Evolutionary conservation across 1,140 invertebrate genomes (phyloP).

Genomic region (Drosophila kikkawai): DNA sequence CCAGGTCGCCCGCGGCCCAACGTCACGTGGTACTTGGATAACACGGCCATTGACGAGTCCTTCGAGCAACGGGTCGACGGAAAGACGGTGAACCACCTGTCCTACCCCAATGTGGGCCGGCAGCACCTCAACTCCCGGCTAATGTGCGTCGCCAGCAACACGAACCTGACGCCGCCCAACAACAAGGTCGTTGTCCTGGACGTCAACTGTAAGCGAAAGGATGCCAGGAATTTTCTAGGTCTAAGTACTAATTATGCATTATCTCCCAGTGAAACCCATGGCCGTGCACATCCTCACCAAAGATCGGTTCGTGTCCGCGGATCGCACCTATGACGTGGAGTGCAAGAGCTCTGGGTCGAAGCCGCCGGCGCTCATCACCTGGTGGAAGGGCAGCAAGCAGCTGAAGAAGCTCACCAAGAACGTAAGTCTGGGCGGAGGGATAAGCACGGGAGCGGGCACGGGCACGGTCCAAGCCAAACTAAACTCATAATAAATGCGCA

Average conservation of each 20-base stretch:
- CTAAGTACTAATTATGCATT: neutral
- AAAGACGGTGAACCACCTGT: constrained; percentile 91
- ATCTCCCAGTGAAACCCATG: constrained; percentile 91
- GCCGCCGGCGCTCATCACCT: constrained; percentile 93
- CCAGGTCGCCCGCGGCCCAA: constrained; percentile 91
- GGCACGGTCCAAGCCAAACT: constrained; percentile 1
- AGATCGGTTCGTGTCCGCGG: constrained; percentile 91
- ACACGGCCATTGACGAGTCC: constrained; percentile 92
- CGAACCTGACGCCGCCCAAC: constrained; percentile 91
- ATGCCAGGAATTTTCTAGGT: neutral
- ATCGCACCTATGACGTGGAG: constrained; percentile 92
- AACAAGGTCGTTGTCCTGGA: constrained; percentile 92
- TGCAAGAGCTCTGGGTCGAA: constrained; percentile 93
- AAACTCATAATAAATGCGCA: constrained; percentile 49
- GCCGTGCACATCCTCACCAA: constrained; percentile 92
- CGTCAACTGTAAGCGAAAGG: constrained; percentile 93
- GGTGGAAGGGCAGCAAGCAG: constrained; percentile 93
- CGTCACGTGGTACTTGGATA: constrained; percentile 94
- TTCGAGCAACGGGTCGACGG: constrained; percentile 89
- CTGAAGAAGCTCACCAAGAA: constrained; percentile 91
- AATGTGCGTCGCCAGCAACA: constrained; percentile 94
- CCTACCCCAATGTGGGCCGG: constrained; percentile 90
- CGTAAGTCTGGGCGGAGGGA: constrained; percentile 87
- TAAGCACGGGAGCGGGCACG: neutral
- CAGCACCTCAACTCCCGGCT: constrained; percentile 92